Conservation (phyloP, 1,140 invertebrate species). For the Venturia canescens region DNA sequence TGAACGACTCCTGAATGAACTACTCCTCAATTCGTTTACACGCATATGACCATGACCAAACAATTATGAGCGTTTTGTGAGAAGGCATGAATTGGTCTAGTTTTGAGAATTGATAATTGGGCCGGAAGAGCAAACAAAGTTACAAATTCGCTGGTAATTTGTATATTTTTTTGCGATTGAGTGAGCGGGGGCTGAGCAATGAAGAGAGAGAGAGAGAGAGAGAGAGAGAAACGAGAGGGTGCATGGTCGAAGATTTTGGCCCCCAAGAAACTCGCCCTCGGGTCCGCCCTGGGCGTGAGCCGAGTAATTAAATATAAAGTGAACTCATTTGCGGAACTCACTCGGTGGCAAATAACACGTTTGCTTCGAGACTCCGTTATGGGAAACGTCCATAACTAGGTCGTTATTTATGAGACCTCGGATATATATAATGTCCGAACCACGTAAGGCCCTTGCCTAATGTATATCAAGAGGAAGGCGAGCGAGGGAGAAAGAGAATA, state of each 20-base stretch:
- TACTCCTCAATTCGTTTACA: too few relatives aligned
- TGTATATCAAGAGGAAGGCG: neutral
- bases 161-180: neutral
- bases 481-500: neutral
- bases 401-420: slow-evolving; percentile 71
- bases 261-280: slow-evolving; percentile 53
- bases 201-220: neutral
- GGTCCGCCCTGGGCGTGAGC: slow-evolving; percentile 74
- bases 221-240: slow-evolving; percentile 1
- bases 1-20: too few relatives aligned
- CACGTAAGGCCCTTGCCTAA: neutral
- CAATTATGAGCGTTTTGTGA: neutral
- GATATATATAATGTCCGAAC: neutral
- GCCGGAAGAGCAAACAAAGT: neutral
- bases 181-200: neutral
- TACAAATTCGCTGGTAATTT: neutral
- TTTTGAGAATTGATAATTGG: neutral
- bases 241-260: slow-evolving; percentile 22
- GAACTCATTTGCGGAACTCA: slow-evolving; percentile 75
- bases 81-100: neutral
- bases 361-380: slow-evolving; percentile 50
- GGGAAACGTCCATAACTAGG: slow-evolving; percentile 59
- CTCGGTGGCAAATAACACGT: slow-evolving; percentile 76
- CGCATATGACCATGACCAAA: too few relatives aligned
- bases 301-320: slow-evolving; percentile 76